Conservation (phyloP, 2,888 invertebrate genomes). For the Penaeus monodon region DNA sequence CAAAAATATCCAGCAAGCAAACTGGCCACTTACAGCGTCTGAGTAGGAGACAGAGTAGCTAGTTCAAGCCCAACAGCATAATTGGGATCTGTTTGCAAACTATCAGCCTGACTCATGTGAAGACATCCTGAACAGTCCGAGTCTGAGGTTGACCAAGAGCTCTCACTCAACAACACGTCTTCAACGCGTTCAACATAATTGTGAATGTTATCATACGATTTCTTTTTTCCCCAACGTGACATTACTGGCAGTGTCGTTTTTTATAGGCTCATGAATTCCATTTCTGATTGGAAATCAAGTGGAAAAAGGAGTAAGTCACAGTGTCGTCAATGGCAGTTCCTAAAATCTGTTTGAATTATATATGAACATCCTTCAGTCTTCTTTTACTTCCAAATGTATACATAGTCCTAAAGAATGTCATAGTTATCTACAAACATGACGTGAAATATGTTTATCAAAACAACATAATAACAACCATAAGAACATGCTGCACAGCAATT, state of each 20-base stretch:
- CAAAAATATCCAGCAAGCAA: neutral
- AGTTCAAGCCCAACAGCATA: conserved; percentile 38
- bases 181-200: conserved; percentile 63
- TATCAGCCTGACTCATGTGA: conserved; percentile 56
- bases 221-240: conserved; percentile 60
- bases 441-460: too few relatives aligned
- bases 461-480: too few relatives aligned
- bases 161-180: conserved; percentile 64
- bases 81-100: conserved; percentile 47
- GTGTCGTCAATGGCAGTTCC: too few relatives aligned
- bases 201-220: conserved; percentile 62
- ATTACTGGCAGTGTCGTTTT: conserved; percentile 26
- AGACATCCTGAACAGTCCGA: conserved; percentile 64
- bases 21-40: conserved; percentile 48
- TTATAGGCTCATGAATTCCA: neutral
- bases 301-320: too few relatives aligned
- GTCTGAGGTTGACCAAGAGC: conserved; percentile 64
- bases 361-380: too few relatives aligned
- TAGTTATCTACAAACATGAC: too few relatives aligned
- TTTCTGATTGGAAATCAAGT: neutral
- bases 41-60: conserved; percentile 37
- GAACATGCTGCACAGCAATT: too few relatives aligned
- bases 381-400: too few relatives aligned
- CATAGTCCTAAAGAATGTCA: too few relatives aligned
- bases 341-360: too few relatives aligned